Evolutionary conservation across 2,888 invertebrate genomes (phyloP).

Genomic region (Vanessa cardui): DNA sequence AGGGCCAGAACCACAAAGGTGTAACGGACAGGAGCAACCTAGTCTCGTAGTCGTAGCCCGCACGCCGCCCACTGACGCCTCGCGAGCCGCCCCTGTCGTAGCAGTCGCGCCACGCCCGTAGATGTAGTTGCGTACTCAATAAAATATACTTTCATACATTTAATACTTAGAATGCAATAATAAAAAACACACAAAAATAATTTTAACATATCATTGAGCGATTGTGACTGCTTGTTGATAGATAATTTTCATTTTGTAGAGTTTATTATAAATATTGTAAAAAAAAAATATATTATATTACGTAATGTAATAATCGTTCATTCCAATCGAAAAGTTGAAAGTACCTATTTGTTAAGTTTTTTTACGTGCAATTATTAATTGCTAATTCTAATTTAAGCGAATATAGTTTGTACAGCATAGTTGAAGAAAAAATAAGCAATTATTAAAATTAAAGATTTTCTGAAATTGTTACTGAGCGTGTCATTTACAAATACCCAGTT

Average conservation of each 20-base stretch:
- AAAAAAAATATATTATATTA: conserved; percentile 60
- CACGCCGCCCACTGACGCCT: conserved; percentile 36
- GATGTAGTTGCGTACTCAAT: conserved; percentile 37
- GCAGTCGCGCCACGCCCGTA: conserved; percentile 36
- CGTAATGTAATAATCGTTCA: conserved; percentile 80
- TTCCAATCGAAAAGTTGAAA: conserved; percentile 82
- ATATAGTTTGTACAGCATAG: conserved; percentile 83
- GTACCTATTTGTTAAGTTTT: conserved; percentile 83
- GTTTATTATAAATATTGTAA: conserved; percentile 74
- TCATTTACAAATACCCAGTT: conserved; percentile 24
- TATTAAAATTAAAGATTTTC: conserved; percentile 82
- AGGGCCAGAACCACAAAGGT: conserved; percentile 73
- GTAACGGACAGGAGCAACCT: conserved; percentile 67
- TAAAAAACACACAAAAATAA: conserved; percentile 60
- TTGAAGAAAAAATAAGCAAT: conserved; percentile 80
- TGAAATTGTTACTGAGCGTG: conserved; percentile 68
- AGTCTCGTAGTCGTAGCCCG: conserved; percentile 56
- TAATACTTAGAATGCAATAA: conserved; percentile 76
- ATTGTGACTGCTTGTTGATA: conserved; percentile 83
- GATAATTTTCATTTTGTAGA: conserved; percentile 76
- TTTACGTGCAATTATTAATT: conserved; percentile 84
- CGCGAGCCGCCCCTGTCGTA: conserved; percentile 35
- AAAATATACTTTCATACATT: conserved; percentile 38
- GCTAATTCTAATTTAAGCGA: conserved; percentile 82
- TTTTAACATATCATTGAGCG: conserved; percentile 84